These are phyloP conservation scores for Melolontha melolontha DNA, from an alignment of 2,888 invertebrate genomes.

Conservation along the genomic window DNA sequence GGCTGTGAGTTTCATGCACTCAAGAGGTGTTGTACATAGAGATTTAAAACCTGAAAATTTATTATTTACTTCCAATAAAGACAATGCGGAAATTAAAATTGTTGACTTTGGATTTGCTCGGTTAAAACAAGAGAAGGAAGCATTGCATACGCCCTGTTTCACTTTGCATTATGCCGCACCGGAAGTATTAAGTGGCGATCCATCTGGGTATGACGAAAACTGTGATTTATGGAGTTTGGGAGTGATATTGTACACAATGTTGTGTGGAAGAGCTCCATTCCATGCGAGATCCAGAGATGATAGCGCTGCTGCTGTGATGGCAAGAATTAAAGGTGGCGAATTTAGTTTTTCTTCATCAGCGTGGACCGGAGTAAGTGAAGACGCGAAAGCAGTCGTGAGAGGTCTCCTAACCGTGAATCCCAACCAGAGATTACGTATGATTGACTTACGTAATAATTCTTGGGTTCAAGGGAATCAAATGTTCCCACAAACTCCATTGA, in stretches of 20 bases:
- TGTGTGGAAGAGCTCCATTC: slow-evolving; percentile 91
- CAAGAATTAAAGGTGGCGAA: slow-evolving; percentile 82
- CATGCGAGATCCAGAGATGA: slow-evolving; percentile 77
- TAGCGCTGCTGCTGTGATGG: slow-evolving; percentile 81
- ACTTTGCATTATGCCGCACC: slow-evolving; percentile 96
- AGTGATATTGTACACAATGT: slow-evolving; percentile 80
- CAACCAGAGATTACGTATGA: slow-evolving; percentile 75
- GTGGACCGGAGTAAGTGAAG: slow-evolving; percentile 80
- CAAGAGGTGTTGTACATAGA: slow-evolving; percentile 86
- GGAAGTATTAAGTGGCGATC: slow-evolving; percentile 79
- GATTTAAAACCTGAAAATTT: slow-evolving; percentile 95
- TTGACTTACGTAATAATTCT: slow-evolving; percentile 74
- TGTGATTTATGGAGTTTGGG: slow-evolving; percentile 98
- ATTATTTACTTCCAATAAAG: slow-evolving; percentile 72
- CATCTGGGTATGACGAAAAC: slow-evolving; percentile 86
- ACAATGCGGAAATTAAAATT: slow-evolving; percentile 80
- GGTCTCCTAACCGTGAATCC: slow-evolving; percentile 86
- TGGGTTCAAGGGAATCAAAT: slow-evolving; percentile 71
- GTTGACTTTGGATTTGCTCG: slow-evolving; percentile 98
- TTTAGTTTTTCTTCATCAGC: slow-evolving; percentile 78
- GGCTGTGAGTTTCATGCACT: slow-evolving; percentile 89
- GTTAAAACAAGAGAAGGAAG: slow-evolving; percentile 73
- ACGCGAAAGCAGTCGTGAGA: slow-evolving; percentile 81
- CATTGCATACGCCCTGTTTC: slow-evolving; percentile 88
- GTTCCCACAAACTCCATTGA: slow-evolving; percentile 69